Conservation (phyloP, 1,140 invertebrate genomes). For the Trichonephila clavata region DNA sequence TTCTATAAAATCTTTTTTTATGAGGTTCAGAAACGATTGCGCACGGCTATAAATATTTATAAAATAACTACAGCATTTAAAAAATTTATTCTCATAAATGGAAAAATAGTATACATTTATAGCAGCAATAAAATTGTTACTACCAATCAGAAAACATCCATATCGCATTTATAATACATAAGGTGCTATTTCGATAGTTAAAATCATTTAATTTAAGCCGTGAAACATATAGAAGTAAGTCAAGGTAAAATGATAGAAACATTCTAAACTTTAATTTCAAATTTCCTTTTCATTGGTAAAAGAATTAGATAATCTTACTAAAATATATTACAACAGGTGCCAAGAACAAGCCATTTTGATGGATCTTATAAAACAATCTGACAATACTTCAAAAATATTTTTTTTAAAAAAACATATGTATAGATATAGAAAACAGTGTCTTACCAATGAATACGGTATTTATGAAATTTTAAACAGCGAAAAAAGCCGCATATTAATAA, state of each 20-base stretch:
- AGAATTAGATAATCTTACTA: background rate
- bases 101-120: no score
- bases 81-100: no score
- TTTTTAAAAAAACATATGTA: background rate
- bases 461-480: background rate
- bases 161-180: no score
- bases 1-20: no score
- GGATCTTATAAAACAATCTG: background rate
- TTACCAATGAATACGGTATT: constrained; percentile 1
- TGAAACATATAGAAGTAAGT: no score
- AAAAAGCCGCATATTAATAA: constrained; percentile 59
- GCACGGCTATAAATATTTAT: no score
- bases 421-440: constrained; percentile 14
- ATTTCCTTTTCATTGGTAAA: background rate
- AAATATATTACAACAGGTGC: constrained; percentile 34
- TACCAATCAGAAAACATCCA: no score
- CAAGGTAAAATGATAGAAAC: background rate
- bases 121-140: no score
- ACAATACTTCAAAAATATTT: background rate
- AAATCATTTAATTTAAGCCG: no score
- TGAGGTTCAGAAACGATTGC: no score
- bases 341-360: constrained; percentile 13
- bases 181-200: no score
- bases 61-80: no score
- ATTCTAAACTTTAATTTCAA: background rate